A percentile compares a stretch with the other conserved stretches of the same genome.
Evolutionary conservation across 2,113 vertebrate species (phyloP).

Genomic region (Mola mola): DNA sequence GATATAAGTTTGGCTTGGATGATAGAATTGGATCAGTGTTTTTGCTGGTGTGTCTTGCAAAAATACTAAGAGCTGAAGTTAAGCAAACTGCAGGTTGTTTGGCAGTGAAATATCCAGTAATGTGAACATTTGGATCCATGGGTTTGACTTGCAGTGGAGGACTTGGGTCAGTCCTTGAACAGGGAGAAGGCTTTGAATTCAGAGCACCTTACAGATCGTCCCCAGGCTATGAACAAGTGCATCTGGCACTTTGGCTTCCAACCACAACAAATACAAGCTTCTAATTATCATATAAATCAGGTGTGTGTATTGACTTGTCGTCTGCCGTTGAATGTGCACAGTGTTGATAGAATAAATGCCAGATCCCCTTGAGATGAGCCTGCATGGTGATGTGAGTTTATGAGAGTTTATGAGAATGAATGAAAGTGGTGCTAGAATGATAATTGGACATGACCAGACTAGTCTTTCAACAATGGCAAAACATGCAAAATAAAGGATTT

Average conservation of each 20-base stretch:
- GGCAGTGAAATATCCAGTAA: constrained; percentile 35
- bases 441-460: constrained; percentile 32
- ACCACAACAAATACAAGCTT: constrained; percentile 71
- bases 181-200: constrained; percentile 24
- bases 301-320: constrained; percentile 63
- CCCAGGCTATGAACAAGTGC: constrained; percentile 25
- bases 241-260: constrained; percentile 69
- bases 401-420: constrained; percentile 23
- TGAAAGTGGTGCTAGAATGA: constrained; percentile 49
- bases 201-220: constrained; percentile 39
- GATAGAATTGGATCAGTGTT: constrained; percentile 61
- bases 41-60: constrained; percentile 51
- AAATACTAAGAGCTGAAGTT: constrained; percentile 36
- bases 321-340: constrained; percentile 51
- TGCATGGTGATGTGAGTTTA: constrained; percentile 1
- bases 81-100: constrained; percentile 33
- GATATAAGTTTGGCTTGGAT: constrained; percentile 51
- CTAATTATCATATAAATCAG: constrained; percentile 83
- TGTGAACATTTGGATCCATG: constrained; percentile 20
- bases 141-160: constrained; percentile 11
- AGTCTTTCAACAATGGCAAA: constrained; percentile 35
- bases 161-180: constrained; percentile 25
- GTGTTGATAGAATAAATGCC: constrained; percentile 70
- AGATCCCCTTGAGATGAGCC: constrained; percentile 56
- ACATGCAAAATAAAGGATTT: constrained; percentile 18